Evolutionary conservation across 2,888 invertebrate species (phyloP).

Genomic region (Dorcus hopei): DNA sequence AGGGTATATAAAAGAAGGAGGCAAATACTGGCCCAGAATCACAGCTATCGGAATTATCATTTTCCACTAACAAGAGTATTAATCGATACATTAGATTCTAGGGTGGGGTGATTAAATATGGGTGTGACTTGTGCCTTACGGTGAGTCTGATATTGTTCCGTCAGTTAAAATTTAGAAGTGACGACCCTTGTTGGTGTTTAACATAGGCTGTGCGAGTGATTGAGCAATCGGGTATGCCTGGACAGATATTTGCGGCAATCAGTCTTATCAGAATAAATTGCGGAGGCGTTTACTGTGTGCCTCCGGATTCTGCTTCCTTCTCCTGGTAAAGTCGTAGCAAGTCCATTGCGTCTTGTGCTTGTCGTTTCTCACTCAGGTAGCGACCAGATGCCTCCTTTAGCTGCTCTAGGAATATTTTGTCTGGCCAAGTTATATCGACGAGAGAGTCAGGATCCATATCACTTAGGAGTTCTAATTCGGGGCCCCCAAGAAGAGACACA

Average conservation of each 20-base stretch:
- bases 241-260: constrained; percentile 24
- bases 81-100: neutral
- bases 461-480: constrained; percentile 78
- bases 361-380: constrained; percentile 75
- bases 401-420: constrained; percentile 74
- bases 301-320: constrained; percentile 36
- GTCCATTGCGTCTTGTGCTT: constrained; percentile 85
- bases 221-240: constrained; percentile 26
- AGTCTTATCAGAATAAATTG: constrained; percentile 13
- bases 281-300: constrained; percentile 12
- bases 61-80: constrained; percentile 19
- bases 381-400: constrained; percentile 81
- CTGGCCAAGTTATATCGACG: constrained; percentile 72
- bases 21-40: constrained; percentile 2
- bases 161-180: neutral
- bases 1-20: constrained; percentile 2
- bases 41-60: constrained; percentile 21
- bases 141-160: constrained; percentile 8
- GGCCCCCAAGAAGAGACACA: constrained; percentile 78
- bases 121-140: constrained; percentile 13
- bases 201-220: constrained; percentile 23
- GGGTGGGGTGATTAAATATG: constrained; percentile 17
- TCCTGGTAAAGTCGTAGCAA: constrained; percentile 70
- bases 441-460: constrained; percentile 89
- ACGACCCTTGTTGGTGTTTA: constrained; percentile 10